Percentiles rank a stretch among this genome's conserved stretches.
These are phyloP conservation scores for Myripristis jacobus DNA, from an alignment of 2,797 vertebrate species.

Conservation along the genomic window DNA sequence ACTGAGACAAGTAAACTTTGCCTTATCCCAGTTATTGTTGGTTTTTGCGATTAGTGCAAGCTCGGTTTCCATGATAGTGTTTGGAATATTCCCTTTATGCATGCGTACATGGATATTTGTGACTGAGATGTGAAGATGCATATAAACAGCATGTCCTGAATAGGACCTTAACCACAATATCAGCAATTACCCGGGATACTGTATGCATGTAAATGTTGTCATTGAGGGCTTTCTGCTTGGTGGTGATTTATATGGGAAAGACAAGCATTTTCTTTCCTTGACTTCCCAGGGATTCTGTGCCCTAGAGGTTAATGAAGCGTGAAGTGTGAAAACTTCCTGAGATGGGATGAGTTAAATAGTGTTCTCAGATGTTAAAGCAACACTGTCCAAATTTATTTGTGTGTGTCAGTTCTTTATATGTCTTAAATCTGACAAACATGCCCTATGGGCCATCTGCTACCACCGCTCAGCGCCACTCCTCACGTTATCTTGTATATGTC, in stretches of 20 bases:
- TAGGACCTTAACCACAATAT: constrained; percentile 57
- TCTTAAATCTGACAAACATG: constrained; percentile 81
- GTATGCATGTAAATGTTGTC: constrained; percentile 76
- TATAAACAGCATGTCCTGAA: constrained; percentile 59
- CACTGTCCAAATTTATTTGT: constrained; percentile 85
- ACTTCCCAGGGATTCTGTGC: constrained; percentile 91
- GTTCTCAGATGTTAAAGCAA: constrained; percentile 92
- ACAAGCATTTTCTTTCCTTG: constrained; percentile 77
- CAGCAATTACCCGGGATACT: constrained; percentile 67
- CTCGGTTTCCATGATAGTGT: constrained; percentile 34
- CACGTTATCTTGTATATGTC: constrained; percentile 49
- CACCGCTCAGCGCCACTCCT: constrained; percentile 47
- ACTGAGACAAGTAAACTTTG: constrained; percentile 48
- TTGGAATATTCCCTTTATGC: constrained; percentile 51
- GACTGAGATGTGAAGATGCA: constrained; percentile 55
- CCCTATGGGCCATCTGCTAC: constrained; percentile 69
- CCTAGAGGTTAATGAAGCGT: constrained; percentile 95
- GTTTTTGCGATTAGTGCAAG: constrained; percentile 42
- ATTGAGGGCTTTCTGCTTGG: constrained; percentile 74
- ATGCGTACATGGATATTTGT: constrained; percentile 54
- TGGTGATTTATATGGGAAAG: constrained; percentile 84
- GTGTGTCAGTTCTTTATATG: constrained; percentile 79
- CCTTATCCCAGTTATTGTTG: constrained; percentile 44
- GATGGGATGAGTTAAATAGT: constrained; percentile 89
- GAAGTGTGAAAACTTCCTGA: constrained; percentile 99